These are phyloP conservation scores for Acronicta aceris DNA, from an alignment of 2,888 invertebrate genomes.

Conservation along the genomic window DNA sequence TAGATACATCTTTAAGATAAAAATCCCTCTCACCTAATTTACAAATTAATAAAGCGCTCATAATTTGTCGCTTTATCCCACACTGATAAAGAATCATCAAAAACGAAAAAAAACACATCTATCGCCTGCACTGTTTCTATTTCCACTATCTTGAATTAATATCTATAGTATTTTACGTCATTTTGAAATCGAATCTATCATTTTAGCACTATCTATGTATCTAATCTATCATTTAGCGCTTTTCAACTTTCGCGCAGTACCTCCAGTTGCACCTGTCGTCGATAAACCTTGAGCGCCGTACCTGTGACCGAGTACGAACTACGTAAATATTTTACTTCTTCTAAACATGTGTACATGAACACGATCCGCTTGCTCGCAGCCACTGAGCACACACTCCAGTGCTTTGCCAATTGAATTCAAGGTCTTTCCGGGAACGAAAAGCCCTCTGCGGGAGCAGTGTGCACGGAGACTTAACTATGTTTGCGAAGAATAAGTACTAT, in stretches of 20 bases:
- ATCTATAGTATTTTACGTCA: too few species aligned
- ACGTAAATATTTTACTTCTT: slow-evolving; percentile 29
- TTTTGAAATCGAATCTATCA: too few species aligned
- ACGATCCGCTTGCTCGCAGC: slow-evolving; percentile 38
- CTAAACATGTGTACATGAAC: slow-evolving; percentile 41
- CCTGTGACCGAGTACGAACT: not conserved
- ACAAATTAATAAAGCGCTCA: too few species aligned
- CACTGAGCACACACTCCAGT: slow-evolving; percentile 29
- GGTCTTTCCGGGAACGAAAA: slow-evolving; percentile 27
- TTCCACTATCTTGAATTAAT: too few species aligned
- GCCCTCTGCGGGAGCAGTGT: slow-evolving; percentile 28
- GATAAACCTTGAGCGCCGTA: slow-evolving; percentile 8
- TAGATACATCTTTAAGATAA: too few species aligned
- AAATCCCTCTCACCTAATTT: too few species aligned
- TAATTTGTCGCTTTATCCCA: too few species aligned
- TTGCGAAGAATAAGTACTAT: slow-evolving; percentile 13
- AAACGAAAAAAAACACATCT: too few species aligned
- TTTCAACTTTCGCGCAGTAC: not conserved
- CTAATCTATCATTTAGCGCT: too few species aligned
- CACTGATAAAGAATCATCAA: too few species aligned
- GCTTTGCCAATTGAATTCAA: slow-evolving; percentile 48
- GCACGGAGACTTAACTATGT: slow-evolving; percentile 19
- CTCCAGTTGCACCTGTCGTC: not conserved
- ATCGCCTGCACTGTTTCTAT: too few species aligned
- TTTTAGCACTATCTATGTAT: too few species aligned